Percentiles rank a stretch among this genome's conserved stretches.
Evolutionary conservation across 2,797 vertebrate species (phyloP).

Genomic region (Pygocentrus nattereri): DNA sequence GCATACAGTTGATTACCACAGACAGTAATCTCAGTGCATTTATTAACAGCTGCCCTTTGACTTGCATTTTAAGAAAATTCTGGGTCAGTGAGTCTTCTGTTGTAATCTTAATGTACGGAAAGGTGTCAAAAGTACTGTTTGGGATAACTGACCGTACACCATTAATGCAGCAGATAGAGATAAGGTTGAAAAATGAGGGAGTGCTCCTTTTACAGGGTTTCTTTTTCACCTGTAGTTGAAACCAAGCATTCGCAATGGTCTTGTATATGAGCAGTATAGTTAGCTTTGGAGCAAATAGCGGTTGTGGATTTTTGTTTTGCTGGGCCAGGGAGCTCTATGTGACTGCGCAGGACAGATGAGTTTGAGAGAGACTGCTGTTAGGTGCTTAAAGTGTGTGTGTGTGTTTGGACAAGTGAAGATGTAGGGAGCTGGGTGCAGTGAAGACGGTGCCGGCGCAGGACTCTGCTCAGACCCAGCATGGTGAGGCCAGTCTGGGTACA

Average conservation of each 20-base stretch:
- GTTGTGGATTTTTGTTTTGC: constrained; percentile 5
- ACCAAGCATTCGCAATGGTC: not conserved
- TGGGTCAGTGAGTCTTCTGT: not conserved
- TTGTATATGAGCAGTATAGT: not conserved
- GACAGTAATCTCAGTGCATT: not conserved
- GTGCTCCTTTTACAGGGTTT: not conserved
- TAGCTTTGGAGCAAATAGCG: constrained; percentile 11
- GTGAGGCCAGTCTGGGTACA: constrained; percentile 50
- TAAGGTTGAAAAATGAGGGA: not conserved
- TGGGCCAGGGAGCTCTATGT: not conserved
- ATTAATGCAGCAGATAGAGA: not conserved
- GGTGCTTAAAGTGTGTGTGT: constrained; percentile 9
- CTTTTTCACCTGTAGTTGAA: constrained; percentile 6
- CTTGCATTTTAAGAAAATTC: not conserved
- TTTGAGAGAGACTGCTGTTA: constrained; percentile 17
- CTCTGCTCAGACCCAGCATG: constrained; percentile 37
- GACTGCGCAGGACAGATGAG: constrained; percentile 22
- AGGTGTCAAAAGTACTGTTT: not conserved
- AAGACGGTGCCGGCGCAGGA: constrained; percentile 19
- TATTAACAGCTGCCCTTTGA: not conserved
- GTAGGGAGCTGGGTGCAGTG: constrained; percentile 18
- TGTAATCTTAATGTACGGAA: not conserved
- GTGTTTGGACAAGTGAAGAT: constrained; percentile 34
- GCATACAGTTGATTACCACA: not conserved
- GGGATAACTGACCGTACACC: not conserved